Evolutionary conservation across 2,797 vertebrate genomes (phyloP).

Genomic region (Eulemur rubriventer): DNA sequence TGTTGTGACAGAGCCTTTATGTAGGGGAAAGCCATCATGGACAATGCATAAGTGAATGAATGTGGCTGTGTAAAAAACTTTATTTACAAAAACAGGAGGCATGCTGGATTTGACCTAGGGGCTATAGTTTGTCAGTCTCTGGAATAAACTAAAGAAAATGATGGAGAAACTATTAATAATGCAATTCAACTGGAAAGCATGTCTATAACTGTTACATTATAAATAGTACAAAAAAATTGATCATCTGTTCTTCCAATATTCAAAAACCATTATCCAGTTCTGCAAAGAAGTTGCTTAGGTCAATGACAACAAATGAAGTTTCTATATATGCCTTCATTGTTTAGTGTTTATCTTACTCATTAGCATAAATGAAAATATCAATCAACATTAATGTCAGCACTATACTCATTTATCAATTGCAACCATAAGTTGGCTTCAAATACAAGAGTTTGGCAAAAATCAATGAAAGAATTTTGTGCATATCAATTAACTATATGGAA

Average conservation of each 20-base stretch:
- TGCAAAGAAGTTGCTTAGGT: neutral
- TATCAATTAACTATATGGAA: neutral
- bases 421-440: neutral
- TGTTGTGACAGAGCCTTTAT: neutral
- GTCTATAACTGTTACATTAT: neutral
- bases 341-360: neutral
- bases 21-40: neutral
- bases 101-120: neutral
- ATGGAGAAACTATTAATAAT: neutral
- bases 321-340: neutral
- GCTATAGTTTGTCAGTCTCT: neutral
- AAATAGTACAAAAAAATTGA: neutral
- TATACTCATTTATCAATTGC: neutral
- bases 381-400: neutral
- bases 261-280: neutral
- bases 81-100: neutral
- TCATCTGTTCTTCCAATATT: neutral
- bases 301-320: neutral
- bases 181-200: neutral
- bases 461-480: neutral
- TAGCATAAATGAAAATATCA: neutral
- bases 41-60: neutral
- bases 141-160: neutral
- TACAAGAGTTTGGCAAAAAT: neutral
- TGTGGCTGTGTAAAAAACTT: neutral